Conservation (phyloP, 2,113 vertebrate genomes). For the Climacteris rufus region DNA sequence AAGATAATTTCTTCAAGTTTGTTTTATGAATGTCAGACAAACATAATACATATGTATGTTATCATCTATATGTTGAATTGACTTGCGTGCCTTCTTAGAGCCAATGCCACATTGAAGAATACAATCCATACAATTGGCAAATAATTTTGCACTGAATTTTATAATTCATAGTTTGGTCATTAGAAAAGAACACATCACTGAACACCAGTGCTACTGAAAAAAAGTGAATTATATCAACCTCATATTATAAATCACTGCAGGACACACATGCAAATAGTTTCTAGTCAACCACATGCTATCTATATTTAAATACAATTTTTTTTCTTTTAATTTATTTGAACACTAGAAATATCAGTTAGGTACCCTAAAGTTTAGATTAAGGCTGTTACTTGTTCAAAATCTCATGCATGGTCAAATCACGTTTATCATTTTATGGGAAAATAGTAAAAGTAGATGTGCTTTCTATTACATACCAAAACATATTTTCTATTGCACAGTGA, state of each 20-base stretch:
- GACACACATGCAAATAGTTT: background rate
- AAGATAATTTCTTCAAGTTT: background rate
- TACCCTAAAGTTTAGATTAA: background rate
- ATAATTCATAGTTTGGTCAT: background rate
- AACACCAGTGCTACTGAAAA: background rate
- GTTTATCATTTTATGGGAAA: background rate
- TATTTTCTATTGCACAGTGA: background rate
- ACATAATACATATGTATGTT: background rate
- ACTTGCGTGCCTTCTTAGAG: background rate
- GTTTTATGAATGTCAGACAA: background rate
- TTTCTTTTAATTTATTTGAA: background rate
- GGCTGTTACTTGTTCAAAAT: background rate
- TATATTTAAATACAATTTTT: background rate
- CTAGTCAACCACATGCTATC: background rate
- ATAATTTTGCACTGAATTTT: background rate
- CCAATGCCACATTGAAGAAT: background rate
- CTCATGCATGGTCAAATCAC: background rate
- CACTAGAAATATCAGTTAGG: background rate
- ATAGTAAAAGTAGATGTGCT: background rate
- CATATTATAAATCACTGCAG: background rate
- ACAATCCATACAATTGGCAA: background rate
- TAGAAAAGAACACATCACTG: background rate
- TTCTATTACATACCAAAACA: background rate
- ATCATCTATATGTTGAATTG: background rate
- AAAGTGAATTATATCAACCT: background rate